Conservation (phyloP, 2,888 invertebrate species). For the Cheilosia soror region DNA sequence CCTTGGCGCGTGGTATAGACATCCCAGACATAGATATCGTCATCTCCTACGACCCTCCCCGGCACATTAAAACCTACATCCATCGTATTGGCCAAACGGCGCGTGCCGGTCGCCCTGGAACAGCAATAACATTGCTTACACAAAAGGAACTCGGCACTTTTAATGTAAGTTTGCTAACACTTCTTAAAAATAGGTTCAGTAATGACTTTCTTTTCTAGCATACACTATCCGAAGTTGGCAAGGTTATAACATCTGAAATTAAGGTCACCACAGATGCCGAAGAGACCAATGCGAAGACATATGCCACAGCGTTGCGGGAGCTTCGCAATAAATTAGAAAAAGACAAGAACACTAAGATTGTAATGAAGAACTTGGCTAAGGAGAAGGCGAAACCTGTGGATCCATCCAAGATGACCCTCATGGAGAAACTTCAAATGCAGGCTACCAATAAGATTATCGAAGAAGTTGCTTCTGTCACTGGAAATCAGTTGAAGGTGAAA, state of each 20-base stretch:
- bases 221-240: slow-evolving; percentile 85
- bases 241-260: slow-evolving; percentile 85
- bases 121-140: slow-evolving; percentile 92
- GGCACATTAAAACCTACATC: slow-evolving; percentile 94
- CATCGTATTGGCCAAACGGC: slow-evolving; percentile 98
- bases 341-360: slow-evolving; percentile 77
- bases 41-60: slow-evolving; percentile 95
- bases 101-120: slow-evolving; percentile 91
- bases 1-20: slow-evolving; percentile 97
- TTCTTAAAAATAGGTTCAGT: neutral
- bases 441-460: slow-evolving; percentile 46
- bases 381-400: slow-evolving; percentile 69
- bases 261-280: slow-evolving; percentile 86
- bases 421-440: slow-evolving; percentile 81
- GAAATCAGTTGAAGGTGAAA: neutral
- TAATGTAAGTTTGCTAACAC: slow-evolving; percentile 83
- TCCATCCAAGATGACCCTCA: slow-evolving; percentile 78
- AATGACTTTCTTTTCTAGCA: slow-evolving; percentile 82
- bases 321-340: slow-evolving; percentile 85
- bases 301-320: slow-evolving; percentile 87
- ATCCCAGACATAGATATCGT: slow-evolving; percentile 94
- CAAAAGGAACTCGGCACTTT: slow-evolving; percentile 86
- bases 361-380: slow-evolving; percentile 76
- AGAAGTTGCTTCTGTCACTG: neutral
- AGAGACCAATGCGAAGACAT: slow-evolving; percentile 86